Evolutionary conservation across 2,797 vertebrate genomes (phyloP), one percentile per base, ranked within the genome.

Genomic region (Strix occidentalis): DNA sequence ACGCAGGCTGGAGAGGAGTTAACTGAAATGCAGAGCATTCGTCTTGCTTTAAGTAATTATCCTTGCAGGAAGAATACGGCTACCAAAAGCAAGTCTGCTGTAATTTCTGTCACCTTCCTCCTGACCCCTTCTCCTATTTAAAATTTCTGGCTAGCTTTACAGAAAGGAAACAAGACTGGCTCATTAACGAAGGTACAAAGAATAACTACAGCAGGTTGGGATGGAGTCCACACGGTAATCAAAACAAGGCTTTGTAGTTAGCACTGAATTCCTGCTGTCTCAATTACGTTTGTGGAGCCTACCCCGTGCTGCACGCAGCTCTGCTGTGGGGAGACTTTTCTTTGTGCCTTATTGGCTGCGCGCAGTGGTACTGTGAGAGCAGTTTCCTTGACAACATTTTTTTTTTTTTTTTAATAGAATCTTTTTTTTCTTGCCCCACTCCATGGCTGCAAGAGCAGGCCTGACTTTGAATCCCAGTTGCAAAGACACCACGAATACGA

Each of bases 331-430:
- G 89, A 90, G 75, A 76, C 71, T 80, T 43, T 9, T 53, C 92
- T 95, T 82, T 74, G 81, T 76, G 92, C 64, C 58, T 79, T 35
- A 84, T 54, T 72, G 92, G 94, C 83, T 90, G 78, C 12, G 4
- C 20, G 1, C 37, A 18, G 43, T n/a, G 64, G n/a, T 29, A 37
- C 93, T 21, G 57, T 1, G 31, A 58, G 60, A 83, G 82, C 95
- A 65, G 94, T 91, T 96, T 91, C 95, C 94, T 93, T 95, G 94
- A 89, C 94, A 92, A 95, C 94, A 84, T 84, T 92, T 46, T 51
- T 46, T n/a, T 39, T 39, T 46, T 83, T 82, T 91, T 87, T 85
- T 60, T 5, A 82, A 87, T 43, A 76, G 48, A 78, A 75, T 65
- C 21, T 43, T 20, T 53, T 26, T 45, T 26, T 39, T 51, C 33